Evolutionary conservation across 1,140 invertebrate genomes (phyloP).

Genomic region (Harpegnathos saltator): DNA sequence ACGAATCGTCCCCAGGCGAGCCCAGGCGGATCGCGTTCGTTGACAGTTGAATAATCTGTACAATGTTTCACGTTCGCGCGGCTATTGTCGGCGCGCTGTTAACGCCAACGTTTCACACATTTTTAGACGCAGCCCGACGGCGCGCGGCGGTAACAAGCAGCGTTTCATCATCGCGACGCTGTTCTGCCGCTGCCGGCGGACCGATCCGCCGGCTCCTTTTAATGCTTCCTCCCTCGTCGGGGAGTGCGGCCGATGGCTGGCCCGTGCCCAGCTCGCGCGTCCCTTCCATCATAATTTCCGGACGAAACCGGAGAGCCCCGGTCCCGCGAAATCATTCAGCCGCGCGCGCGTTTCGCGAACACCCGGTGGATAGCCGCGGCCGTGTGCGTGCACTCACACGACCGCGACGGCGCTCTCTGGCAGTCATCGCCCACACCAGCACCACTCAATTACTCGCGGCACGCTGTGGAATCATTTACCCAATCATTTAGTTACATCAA

Average conservation of each 20-base stretch:
- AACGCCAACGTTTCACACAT: constrained; percentile 15
- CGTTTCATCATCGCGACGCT: constrained; percentile 43
- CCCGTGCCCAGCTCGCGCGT: background rate
- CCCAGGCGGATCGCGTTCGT: background rate
- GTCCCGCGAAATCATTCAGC: constrained; percentile 46
- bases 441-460: constrained; percentile 86
- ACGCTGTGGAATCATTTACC: constrained; percentile 86
- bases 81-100: background rate
- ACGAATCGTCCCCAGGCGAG: no score
- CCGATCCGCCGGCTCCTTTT: constrained; percentile 35
- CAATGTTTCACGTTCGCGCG: constrained; percentile 15
- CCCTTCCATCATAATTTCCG: constrained; percentile 58
- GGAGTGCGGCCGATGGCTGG: background rate
- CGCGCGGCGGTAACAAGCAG: constrained; percentile 26
- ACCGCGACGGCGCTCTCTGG: constrained; percentile 68
- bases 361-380: constrained; percentile 24
- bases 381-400: constrained; percentile 48
- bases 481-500: constrained; percentile 87
- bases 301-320: constrained; percentile 2
- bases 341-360: constrained; percentile 27
- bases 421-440: constrained; percentile 84
- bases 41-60: background rate
- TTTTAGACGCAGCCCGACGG: constrained; percentile 18
- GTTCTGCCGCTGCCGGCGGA: background rate
- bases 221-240: constrained; percentile 43